phyloP scores from a whole-genome alignment of 1,140 invertebrate species.

The Xylocopa sonorina region DNA sequence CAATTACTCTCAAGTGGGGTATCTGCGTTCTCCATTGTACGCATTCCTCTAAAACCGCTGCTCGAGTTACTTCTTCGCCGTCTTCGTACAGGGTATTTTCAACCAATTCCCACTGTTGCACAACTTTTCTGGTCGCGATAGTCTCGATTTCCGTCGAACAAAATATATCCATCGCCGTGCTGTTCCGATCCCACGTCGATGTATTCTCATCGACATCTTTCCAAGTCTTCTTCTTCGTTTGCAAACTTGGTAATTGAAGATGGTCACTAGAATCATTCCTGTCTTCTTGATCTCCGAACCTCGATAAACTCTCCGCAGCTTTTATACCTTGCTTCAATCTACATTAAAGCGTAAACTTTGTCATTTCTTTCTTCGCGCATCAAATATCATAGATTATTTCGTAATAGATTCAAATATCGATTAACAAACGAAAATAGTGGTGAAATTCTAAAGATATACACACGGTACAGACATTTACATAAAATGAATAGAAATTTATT shows the following conservation, averaged over 20 bases:
- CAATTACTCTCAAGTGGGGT: conserved; percentile 74
- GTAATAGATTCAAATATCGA: not conserved
- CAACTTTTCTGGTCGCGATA: conserved; percentile 67
- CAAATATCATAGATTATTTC: too few species aligned
- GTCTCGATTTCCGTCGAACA: conserved; percentile 76
- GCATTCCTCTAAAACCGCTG: conserved; percentile 72
- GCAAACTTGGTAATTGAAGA: conserved; percentile 54
- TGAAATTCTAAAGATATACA: not conserved
- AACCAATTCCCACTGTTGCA: conserved; percentile 73
- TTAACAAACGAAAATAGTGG: not conserved
- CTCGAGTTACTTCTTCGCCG: conserved; percentile 53
- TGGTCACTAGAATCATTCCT: conserved; percentile 20
- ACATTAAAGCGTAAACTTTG: not conserved
- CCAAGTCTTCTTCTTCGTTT: conserved; percentile 44
- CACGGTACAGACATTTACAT: not conserved
- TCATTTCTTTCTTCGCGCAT: not conserved
- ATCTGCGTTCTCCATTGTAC: conserved; percentile 76
- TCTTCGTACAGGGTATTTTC: conserved; percentile 76
- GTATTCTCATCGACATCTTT: conserved; percentile 24
- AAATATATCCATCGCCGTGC: conserved; percentile 64
- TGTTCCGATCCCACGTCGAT: conserved; percentile 63
- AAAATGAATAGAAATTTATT: not conserved
- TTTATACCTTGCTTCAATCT: conserved; percentile 45
- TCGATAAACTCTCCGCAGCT: conserved; percentile 38
- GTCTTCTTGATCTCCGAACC: conserved; percentile 3